Evolutionary conservation across 2,113 vertebrate species (phyloP), one percentile per base, ranked within the genome.

Genomic region (Leptosomus discolor): DNA sequence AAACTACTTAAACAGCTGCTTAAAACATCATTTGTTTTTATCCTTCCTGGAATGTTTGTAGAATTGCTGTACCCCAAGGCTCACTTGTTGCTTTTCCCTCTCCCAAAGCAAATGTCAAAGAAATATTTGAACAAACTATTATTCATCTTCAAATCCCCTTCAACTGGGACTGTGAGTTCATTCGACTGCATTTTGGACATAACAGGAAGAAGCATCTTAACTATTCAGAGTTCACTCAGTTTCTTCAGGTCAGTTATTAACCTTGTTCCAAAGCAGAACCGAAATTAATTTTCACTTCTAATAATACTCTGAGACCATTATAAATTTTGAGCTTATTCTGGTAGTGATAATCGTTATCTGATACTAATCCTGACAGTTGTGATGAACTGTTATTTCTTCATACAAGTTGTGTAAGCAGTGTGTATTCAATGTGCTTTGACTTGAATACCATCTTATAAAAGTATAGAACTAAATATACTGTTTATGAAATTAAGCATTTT

Each of bases 111-210:
- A 99, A 99, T 98, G 98, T 99, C 88, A 99, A 99, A 87, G 99
- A 99, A 98, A 99, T 99, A 98, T 99, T 99, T 98, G 99, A 99
- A 97, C 99, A 99, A 98, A 99, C 99, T 83, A 97, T 98, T 89
- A 98, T 99, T 93, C 99, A 99, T 97, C 99, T 98, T 95, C 99
- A 99, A 97, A 99, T 99, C 97, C 99, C 99, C 95, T 99, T 99
- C 98, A 99, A 99, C 98, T 99, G 99, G 99, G 99, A 99, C 97
- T 99, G 99, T 97, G 99, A 99, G 76, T 99, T 99, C 98, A 99
- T 99, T 98, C 98, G 98, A 77, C 98, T 99, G 70, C 99, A 99
- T 98, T 99, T 99, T 89, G 99, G 99, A 90, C 99, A 99, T 96
- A 99, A 99, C 96, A 98, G 98, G 95, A 99, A 98, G 98, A 99